Evolutionary conservation across 2,888 invertebrate species (phyloP).

Genomic region (Empis stercorea): DNA sequence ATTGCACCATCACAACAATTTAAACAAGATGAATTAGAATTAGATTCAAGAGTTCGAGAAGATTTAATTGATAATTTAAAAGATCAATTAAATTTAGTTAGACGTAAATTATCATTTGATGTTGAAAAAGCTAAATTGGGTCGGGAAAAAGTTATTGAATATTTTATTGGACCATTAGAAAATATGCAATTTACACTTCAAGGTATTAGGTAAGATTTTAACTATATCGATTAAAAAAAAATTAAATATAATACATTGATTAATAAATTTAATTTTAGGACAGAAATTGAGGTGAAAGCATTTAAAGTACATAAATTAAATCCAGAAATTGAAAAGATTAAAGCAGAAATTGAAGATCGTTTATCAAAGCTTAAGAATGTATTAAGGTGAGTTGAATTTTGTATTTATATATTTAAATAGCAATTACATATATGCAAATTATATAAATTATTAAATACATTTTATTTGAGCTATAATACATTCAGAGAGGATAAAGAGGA

Average conservation of each 20-base stretch:
- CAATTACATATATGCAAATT: too few relatives aligned
- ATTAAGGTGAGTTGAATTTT: slow-evolving; percentile 21
- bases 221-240: too few relatives aligned
- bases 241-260: not conserved
- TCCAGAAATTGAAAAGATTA: slow-evolving; percentile 41
- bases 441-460: too few relatives aligned
- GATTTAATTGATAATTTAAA: slow-evolving; percentile 47
- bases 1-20: slow-evolving; percentile 48
- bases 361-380: slow-evolving; percentile 42
- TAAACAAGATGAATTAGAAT: slow-evolving; percentile 45
- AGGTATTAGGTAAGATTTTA: slow-evolving; percentile 43
- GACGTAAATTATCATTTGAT: slow-evolving; percentile 52
- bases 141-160: slow-evolving; percentile 47
- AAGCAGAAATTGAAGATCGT: slow-evolving; percentile 44
- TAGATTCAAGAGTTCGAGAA: slow-evolving; percentile 52
- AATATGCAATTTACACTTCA: slow-evolving; percentile 47
- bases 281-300: slow-evolving; percentile 37
- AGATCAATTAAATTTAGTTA: slow-evolving; percentile 48
- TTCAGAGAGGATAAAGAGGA: slow-evolving; percentile 3
- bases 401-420: not conserved
- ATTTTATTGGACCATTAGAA: slow-evolving; percentile 54
- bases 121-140: slow-evolving; percentile 54
- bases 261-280: slow-evolving; percentile 11
- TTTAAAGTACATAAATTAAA: slow-evolving; percentile 51
- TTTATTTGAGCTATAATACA: too few relatives aligned